Evolutionary conservation across 1,140 invertebrate species (phyloP).

Genomic region (Leptinotarsa defecta): DNA sequence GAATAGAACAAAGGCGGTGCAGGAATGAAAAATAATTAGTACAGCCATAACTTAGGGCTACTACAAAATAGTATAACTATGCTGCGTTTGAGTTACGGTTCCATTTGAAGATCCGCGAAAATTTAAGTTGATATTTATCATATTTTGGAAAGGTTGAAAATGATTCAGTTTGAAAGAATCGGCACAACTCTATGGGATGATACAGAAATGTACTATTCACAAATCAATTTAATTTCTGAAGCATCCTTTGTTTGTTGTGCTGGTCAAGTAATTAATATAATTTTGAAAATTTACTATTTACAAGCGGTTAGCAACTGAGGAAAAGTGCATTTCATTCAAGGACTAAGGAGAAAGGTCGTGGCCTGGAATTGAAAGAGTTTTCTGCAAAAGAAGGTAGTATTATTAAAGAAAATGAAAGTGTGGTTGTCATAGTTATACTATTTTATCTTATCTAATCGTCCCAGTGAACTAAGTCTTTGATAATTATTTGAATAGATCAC

Average conservation of each 20-base stretch:
- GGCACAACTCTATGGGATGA: too few relatives aligned
- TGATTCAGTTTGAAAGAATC: too few relatives aligned
- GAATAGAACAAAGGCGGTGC: slow-evolving; percentile 35
- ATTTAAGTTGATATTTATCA: too few relatives aligned
- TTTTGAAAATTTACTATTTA: slow-evolving; percentile 1
- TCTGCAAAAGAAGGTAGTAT: slow-evolving; percentile 65
- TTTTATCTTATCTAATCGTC: slow-evolving; percentile 25
- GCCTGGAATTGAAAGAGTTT: slow-evolving; percentile 68
- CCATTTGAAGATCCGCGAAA: too few relatives aligned
- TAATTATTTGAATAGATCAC: too few relatives aligned
- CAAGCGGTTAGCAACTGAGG: slow-evolving; percentile 16
- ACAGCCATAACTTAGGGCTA: not conserved
- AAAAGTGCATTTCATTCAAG: slow-evolving; percentile 56
- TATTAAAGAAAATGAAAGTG: not conserved
- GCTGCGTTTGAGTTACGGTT: not conserved
- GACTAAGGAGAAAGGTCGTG: slow-evolving; percentile 65
- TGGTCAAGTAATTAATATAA: not conserved
- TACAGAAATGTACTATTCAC: too few relatives aligned
- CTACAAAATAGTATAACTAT: slow-evolving; percentile 40
- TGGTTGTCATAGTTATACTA: slow-evolving; percentile 36
- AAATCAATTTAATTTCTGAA: not conserved
- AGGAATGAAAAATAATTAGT: slow-evolving; percentile 46
- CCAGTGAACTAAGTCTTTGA: too few relatives aligned
- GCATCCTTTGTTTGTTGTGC: not conserved
- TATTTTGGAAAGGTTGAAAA: too few relatives aligned